Evolutionary conservation across 2,797 vertebrate species (phyloP), one percentile per base, ranked within the genome.

Genomic region (Girardinus metallicus): DNA sequence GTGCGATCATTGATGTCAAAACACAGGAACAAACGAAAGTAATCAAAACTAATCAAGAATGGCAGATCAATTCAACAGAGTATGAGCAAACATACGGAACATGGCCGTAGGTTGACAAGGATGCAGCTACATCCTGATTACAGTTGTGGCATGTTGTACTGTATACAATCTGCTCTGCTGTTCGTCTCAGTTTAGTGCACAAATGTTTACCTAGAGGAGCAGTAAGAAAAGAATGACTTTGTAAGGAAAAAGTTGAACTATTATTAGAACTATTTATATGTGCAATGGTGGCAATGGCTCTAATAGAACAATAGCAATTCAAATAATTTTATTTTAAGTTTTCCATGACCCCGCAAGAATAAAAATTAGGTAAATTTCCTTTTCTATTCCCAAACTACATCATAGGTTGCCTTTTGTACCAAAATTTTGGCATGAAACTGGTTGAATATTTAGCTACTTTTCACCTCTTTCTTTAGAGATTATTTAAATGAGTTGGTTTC

Each of bases 21-120:
- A 94, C 92, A 91, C 77, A 51, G 85, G 83, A 90, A 89, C 83
- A 91, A 93, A 93, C 89, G 83, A 91, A 93, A 89, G 77, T 85
- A 90, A 90, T 94, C 87, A 91, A 84, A 91, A 90, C 86, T 92
- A 94, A 94, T 93, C 84, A 88, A 84, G 84, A 92, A 85, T 89
- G 91, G 87, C 93, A 93, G 87, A 84, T 92, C 83, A 73, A 83
- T 85, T 85, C 85, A 88, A 84, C 55, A 21, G 79, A 86, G 86
- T 85, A 80, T 74, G 85, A 80, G 78, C 84, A 89, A 87, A 89
- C 93, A 94, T 88, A 90, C 89, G 91, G 88, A 88, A 89, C 43
- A 83, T 86, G 89, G 94, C 92, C 53, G 55, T 60, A 43, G 77
- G 76, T 87, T 89, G 84, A 90, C 85, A 88, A 80, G 84, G 86